Evolutionary conservation across 2,888 invertebrate genomes (phyloP).

Genomic region (Troides helena): DNA sequence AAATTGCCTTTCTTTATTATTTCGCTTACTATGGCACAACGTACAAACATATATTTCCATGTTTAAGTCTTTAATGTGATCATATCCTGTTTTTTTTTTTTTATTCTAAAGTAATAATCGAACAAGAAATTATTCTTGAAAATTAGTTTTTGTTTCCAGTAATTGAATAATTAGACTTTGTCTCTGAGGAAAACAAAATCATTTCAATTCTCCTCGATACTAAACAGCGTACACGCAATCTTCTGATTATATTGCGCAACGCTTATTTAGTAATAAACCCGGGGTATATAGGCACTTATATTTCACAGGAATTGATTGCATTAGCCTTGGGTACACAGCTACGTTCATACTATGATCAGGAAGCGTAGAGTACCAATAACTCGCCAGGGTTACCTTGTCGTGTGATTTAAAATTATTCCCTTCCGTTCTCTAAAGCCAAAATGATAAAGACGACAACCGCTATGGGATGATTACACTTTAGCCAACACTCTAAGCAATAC

Average conservation of each 20-base stretch:
- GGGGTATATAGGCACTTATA: constrained; percentile 14
- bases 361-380: constrained; percentile 5
- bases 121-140: no score
- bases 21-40: no score
- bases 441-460: constrained; percentile 3
- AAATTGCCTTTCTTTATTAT: no score
- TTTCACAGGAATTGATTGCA: constrained; percentile 21
- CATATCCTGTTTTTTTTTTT: no score
- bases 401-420: constrained; percentile 17
- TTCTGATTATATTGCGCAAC: constrained; percentile 12
- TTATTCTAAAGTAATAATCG: no score
- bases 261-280: constrained; percentile 17
- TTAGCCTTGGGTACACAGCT: constrained; percentile 24
- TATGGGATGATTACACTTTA: constrained; percentile 11
- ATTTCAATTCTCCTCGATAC: constrained; percentile 6
- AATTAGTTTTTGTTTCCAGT: no score
- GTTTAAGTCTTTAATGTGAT: no score
- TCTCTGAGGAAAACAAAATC: neutral
- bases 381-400: constrained; percentile 19
- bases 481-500: constrained; percentile 2
- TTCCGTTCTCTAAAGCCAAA: constrained; percentile 25
- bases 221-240: constrained; percentile 9
- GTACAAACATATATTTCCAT: no score
- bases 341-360: constrained; percentile 23
- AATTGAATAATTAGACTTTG: no score